Percentiles rank a stretch among this genome's conserved stretches.
Evolutionary conservation across 2,113 vertebrate species (phyloP).

Genomic region (Heteronetta atricapilla): DNA sequence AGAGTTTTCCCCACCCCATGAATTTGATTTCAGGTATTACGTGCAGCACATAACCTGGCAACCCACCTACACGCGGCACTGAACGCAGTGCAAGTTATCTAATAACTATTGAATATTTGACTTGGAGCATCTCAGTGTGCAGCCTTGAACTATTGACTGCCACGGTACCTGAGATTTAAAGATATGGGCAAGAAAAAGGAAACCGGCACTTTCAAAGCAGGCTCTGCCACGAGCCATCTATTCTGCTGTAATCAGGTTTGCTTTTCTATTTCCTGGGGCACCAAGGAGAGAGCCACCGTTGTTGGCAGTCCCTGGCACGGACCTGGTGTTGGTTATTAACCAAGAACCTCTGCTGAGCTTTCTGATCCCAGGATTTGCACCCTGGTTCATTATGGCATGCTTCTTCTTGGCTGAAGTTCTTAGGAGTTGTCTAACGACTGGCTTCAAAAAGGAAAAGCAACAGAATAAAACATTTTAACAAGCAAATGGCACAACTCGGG

Average conservation of each 20-base stretch:
- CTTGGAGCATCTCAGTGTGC: neutral
- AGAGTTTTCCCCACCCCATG: neutral
- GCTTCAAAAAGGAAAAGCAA: neutral
- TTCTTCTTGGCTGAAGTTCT: neutral
- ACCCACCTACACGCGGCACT: neutral
- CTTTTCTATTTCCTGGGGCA: neutral
- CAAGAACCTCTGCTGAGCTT: neutral
- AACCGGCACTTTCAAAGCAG: neutral
- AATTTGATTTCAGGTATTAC: neutral
- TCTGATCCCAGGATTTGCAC: neutral
- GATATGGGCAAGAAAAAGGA: neutral
- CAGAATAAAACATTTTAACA: neutral
- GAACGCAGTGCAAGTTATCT: neutral
- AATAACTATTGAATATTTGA: constrained; percentile 21
- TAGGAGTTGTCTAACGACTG: neutral
- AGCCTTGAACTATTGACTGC: neutral
- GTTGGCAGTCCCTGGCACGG: neutral
- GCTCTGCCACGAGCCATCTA: fast-evolving
- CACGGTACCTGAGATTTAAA: neutral
- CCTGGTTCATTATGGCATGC: neutral
- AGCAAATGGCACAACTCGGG: neutral
- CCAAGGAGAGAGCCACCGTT: neutral
- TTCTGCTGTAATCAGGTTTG: neutral
- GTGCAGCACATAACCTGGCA: neutral
- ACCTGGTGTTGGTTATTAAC: no score